phyloP scores from a whole-genome alignment of 2,888 invertebrate species.

The Noctua comes region DNA sequence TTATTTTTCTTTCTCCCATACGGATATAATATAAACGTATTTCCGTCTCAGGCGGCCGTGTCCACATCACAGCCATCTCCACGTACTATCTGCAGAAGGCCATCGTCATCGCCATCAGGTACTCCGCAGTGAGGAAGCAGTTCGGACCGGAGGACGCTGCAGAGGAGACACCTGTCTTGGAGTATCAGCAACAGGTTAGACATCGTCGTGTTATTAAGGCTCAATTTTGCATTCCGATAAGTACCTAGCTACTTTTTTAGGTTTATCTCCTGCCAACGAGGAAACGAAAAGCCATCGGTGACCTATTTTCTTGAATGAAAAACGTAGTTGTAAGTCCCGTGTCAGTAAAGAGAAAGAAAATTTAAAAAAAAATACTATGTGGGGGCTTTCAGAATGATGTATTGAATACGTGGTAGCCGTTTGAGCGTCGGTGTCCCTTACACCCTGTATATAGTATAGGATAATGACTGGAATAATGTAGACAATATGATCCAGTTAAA shows the following conservation, averaged over 20 bases:
- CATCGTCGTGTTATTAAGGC: not conserved
- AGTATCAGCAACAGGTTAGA: constrained; percentile 96
- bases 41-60: constrained; percentile 91
- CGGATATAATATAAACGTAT: not conserved
- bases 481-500: not conserved
- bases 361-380: too few relatives aligned
- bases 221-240: not conserved
- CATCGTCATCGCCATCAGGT: constrained; percentile 95
- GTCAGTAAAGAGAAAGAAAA: too few relatives aligned
- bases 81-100: constrained; percentile 93
- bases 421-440: too few relatives aligned
- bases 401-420: too few relatives aligned
- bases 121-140: constrained; percentile 96
- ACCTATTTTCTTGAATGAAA: not conserved
- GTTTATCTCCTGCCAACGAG: not conserved
- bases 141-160: constrained; percentile 93
- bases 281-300: not conserved
- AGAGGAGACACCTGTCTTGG: constrained; percentile 95
- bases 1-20: not conserved
- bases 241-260: not conserved
- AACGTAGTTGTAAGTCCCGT: not conserved
- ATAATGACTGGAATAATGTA: too few relatives aligned
- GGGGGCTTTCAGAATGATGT: too few relatives aligned
- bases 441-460: too few relatives aligned
- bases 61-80: constrained; percentile 92